Evolutionary conservation across 1,140 invertebrate genomes (phyloP).

Genomic region (Trichoplusia ni): DNA sequence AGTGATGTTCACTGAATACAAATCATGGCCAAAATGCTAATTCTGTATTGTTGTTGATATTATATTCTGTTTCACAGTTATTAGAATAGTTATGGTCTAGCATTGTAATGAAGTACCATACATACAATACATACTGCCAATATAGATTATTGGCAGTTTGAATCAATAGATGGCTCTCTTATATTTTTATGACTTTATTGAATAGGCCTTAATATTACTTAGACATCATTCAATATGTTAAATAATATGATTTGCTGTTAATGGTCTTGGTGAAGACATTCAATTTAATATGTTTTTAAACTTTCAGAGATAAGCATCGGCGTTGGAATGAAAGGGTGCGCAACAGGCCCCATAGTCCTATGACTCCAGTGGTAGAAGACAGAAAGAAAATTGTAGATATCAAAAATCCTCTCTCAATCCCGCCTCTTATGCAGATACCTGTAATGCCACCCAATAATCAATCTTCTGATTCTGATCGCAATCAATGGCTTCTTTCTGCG

Average conservation of each 20-base stretch:
- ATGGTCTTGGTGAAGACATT: constrained; percentile 4
- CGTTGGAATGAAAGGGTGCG: constrained; percentile 65
- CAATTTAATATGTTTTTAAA: constrained; percentile 14
- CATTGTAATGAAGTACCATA: too few species aligned
- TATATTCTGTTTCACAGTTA: too few species aligned
- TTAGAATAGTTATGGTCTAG: too few species aligned
- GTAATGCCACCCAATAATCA: constrained; percentile 55
- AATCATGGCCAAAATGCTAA: too few species aligned
- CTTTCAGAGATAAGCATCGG: constrained; percentile 58
- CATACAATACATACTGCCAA: too few species aligned
- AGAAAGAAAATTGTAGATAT: constrained; percentile 57
- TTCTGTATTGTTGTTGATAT: too few species aligned
- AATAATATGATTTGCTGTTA: not conserved
- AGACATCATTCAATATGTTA: too few species aligned
- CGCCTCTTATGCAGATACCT: constrained; percentile 69
- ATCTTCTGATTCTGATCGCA: constrained; percentile 44
- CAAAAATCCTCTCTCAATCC: constrained; percentile 52
- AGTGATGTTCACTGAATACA: too few species aligned
- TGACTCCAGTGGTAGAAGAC: constrained; percentile 62
- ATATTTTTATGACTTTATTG: too few species aligned
- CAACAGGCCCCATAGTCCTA: constrained; percentile 60
- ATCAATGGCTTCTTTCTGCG: constrained; percentile 37
- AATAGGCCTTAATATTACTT: too few species aligned
- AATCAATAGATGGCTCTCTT: too few species aligned
- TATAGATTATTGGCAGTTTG: too few species aligned